Conservation (phyloP, 2,113 vertebrate genomes). For the Psittacula cyanocephala region DNA sequence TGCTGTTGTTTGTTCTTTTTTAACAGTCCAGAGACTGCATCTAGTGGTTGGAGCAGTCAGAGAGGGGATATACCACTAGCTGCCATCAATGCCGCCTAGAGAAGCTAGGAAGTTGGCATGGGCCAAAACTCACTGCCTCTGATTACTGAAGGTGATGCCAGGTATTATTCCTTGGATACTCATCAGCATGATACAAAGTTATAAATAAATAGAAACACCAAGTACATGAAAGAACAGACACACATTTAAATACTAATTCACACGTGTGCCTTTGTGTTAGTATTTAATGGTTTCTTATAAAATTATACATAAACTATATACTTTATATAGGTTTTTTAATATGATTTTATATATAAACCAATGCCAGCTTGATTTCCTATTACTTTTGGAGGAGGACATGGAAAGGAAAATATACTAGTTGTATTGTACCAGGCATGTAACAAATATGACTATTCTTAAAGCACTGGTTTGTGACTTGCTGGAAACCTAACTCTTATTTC, state of each 20-base stretch:
- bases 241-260: neutral
- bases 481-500: neutral
- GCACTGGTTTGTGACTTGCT: neutral
- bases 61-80: fast-evolving
- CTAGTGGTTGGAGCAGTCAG: neutral
- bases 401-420: neutral
- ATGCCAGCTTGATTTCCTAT: neutral
- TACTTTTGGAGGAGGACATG: neutral
- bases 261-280: neutral
- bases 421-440: neutral
- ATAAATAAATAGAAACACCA: neutral
- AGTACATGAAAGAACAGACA: neutral
- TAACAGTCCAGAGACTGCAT: neutral
- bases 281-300: neutral
- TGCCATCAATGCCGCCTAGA: neutral
- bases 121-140: neutral
- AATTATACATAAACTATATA: neutral
- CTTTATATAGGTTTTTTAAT: neutral
- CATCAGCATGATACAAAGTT: neutral
- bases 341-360: neutral
- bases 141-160: neutral
- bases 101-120: neutral
- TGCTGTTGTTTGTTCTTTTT: neutral
- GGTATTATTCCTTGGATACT: neutral
- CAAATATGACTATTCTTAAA: neutral